phyloP scores from a whole-genome alignment of 2,888 invertebrate genomes.

The Timema podura region DNA sequence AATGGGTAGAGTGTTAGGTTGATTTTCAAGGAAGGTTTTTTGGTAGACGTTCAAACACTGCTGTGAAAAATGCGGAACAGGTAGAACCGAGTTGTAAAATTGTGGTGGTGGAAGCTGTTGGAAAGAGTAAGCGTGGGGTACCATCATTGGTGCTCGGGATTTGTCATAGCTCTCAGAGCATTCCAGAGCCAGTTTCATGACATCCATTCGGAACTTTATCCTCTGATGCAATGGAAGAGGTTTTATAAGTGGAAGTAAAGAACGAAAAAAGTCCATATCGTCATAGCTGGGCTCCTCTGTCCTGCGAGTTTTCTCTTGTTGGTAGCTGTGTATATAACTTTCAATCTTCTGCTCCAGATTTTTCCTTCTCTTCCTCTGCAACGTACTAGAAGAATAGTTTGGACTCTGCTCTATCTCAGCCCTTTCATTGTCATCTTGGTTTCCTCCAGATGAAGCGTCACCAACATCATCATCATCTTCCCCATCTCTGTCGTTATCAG shows the following conservation, averaged over 20 bases:
- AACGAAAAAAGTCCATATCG: not conserved
- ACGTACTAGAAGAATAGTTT: no score
- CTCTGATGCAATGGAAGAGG: not conserved
- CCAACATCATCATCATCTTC: not conserved
- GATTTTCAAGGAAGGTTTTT: not conserved
- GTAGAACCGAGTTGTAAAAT: not conserved
- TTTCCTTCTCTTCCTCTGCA: no score
- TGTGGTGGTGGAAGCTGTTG: not conserved
- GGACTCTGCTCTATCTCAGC: no score
- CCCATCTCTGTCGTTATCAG: not conserved
- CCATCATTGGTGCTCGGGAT: not conserved
- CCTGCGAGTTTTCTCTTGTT: no score
- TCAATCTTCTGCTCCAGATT: no score
- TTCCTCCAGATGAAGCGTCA: no score
- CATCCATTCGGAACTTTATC: constrained; percentile 8
- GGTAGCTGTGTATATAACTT: no score
- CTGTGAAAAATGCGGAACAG: not conserved
- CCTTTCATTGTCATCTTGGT: no score
- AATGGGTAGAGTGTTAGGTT: not conserved
- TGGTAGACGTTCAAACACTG: not conserved
- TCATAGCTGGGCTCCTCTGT: no score
- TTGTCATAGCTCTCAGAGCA: not conserved
- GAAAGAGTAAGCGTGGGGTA: not conserved
- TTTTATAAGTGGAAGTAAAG: not conserved
- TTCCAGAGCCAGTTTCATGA: not conserved